Conservation (phyloP, 2,888 invertebrate species). For the Pollenia griseotomentosa region DNA sequence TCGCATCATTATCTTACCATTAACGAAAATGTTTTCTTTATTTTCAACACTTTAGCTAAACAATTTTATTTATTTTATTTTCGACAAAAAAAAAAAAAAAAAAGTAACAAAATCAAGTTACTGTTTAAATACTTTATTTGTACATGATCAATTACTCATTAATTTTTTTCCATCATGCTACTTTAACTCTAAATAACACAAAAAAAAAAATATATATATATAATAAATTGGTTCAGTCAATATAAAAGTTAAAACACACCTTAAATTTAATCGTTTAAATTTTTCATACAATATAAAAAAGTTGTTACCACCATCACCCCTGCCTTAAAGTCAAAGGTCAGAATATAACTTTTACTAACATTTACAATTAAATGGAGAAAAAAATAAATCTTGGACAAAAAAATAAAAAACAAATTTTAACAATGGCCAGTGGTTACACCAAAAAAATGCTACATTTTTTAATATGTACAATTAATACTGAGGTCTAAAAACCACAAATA, state of each 20-base stretch:
- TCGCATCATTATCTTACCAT: too few species aligned
- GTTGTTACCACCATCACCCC: background rate
- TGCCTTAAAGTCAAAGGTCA: slow-evolving; percentile 52
- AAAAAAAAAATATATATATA: too few species aligned
- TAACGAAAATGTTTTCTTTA: background rate
- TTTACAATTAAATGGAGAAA: slow-evolving; percentile 49
- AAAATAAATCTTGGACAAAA: background rate
- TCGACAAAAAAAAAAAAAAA: slow-evolving; percentile 4
- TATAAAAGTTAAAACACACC: background rate
- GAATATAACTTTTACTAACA: slow-evolving; percentile 60
- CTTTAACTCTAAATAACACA: slow-evolving; percentile 22
- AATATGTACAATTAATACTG: too few species aligned
- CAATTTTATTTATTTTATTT: background rate
- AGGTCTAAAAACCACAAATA: too few species aligned
- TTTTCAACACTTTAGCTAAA: background rate
- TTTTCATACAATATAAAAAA: background rate
- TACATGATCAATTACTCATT: slow-evolving; percentile 58
- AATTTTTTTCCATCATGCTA: background rate
- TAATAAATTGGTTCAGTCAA: background rate
- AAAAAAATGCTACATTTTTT: background rate
- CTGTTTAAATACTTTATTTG: slow-evolving; percentile 35
- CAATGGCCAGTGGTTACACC: background rate
- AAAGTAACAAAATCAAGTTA: background rate
- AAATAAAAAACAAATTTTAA: background rate
- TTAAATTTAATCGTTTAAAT: background rate